These are phyloP conservation scores for Epiblema foenella DNA, from an alignment of 2,888 invertebrate species.

Conservation along the genomic window DNA sequence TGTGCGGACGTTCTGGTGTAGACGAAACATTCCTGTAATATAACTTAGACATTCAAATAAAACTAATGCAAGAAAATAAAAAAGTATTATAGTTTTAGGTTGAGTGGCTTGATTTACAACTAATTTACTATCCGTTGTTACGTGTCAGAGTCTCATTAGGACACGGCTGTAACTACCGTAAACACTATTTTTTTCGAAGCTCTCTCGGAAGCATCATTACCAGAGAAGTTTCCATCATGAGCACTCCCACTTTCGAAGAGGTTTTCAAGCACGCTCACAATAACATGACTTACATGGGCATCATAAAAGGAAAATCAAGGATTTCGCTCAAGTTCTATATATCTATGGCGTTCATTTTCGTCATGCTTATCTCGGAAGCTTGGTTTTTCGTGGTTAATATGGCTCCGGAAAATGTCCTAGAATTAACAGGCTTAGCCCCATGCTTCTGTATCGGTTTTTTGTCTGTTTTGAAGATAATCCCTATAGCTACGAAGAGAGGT, in stretches of 20 bases:
- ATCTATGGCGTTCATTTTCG: background rate
- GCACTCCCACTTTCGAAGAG: conserved; percentile 20
- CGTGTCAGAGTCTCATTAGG: too few species aligned
- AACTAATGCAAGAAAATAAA: too few species aligned
- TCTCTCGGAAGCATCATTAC: background rate
- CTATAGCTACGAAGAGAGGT: conserved; percentile 53
- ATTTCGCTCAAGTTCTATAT: conserved; percentile 9
- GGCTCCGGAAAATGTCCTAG: conserved; percentile 35
- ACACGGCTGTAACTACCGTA: too few species aligned
- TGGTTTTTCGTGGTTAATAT: conserved; percentile 26
- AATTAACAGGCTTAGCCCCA: conserved; percentile 33
- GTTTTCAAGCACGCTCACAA: conserved; percentile 23
- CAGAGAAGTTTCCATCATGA: background rate
- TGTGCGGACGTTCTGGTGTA: too few species aligned
- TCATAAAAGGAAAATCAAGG: background rate
- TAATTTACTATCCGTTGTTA: too few species aligned
- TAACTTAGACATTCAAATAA: too few species aligned
- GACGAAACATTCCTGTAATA: too few species aligned
- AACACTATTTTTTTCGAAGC: too few species aligned
- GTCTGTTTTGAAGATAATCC: conserved; percentile 29
- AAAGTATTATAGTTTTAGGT: too few species aligned
- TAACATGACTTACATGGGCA: conserved; percentile 21
- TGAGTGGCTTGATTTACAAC: too few species aligned
- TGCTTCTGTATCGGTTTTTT: conserved; percentile 26
- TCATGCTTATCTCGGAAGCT: conserved; percentile 20